A percentile compares a stretch with the other conserved stretches of the same genome.
These are phyloP conservation scores for Sturnus vulgaris DNA, from an alignment of 2,113 vertebrate species.

Conservation along the genomic window DNA sequence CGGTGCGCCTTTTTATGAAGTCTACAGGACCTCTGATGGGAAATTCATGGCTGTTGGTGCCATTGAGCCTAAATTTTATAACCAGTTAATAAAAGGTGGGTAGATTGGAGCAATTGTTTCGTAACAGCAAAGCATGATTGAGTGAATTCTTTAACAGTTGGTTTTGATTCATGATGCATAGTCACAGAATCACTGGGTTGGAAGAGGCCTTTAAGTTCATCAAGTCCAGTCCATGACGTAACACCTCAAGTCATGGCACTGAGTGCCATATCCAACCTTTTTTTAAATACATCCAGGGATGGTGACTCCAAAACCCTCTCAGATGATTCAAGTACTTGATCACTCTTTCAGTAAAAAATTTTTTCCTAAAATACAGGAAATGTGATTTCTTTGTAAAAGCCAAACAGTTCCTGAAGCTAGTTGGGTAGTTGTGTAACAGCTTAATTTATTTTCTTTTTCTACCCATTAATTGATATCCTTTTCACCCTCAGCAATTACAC, in stretches of 20 bases:
- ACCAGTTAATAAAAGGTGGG: constrained; percentile 81
- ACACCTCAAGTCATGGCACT: background rate
- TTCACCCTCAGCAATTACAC: background rate
- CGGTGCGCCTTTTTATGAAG: constrained; percentile 89
- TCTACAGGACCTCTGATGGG: constrained; percentile 85
- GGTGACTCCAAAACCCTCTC: background rate
- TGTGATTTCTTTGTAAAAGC: background rate
- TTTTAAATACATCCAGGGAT: background rate
- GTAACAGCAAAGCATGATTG: background rate
- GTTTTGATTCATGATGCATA: background rate
- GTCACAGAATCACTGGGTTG: background rate
- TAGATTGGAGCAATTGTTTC: background rate
- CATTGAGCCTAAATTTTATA: constrained; percentile 89
- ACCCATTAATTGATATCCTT: background rate
- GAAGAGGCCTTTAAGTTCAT: background rate
- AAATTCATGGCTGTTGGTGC: constrained; percentile 90
- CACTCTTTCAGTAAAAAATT: background rate
- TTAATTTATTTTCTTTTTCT: background rate
- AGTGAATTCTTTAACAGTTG: background rate
- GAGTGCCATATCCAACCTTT: background rate
- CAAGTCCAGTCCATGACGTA: background rate
- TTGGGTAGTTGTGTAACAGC: background rate
- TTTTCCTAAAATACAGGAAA: background rate
- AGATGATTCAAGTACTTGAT: background rate
- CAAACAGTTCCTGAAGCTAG: background rate